Conservation (phyloP, 2,888 invertebrate species). For the Merodon equestris region DNA sequence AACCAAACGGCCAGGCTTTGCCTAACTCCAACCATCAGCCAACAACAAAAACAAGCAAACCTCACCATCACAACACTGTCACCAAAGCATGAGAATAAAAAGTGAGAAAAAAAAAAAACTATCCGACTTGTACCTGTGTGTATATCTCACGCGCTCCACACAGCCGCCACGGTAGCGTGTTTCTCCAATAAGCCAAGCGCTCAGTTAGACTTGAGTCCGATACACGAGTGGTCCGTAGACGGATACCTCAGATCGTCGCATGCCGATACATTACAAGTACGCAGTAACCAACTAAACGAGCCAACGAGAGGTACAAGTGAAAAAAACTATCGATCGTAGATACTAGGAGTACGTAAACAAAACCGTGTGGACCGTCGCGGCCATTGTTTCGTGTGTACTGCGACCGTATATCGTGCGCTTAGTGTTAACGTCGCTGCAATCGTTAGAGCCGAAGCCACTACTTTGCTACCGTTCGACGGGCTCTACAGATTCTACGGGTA, state of each 20-base stretch:
- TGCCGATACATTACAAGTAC: constrained; percentile 17
- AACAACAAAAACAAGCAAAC: constrained; percentile 14
- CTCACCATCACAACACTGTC: no score
- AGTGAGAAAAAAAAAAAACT: neutral
- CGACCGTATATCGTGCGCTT: constrained; percentile 42
- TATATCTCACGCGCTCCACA: constrained; percentile 3
- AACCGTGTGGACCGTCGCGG: constrained; percentile 42
- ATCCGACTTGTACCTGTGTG: neutral
- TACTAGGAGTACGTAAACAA: constrained; percentile 49
- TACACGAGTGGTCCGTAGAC: constrained; percentile 56
- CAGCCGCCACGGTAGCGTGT: constrained; percentile 22
- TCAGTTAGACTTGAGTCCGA: constrained; percentile 66
- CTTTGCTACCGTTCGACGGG: constrained; percentile 70
- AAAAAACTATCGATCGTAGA: constrained; percentile 14
- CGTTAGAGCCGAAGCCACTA: no score
- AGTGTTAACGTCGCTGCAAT: constrained; percentile 75
- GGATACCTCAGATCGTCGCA: constrained; percentile 22
- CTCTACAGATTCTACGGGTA: constrained; percentile 49
- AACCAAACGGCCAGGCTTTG: constrained; percentile 6
- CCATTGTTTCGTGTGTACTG: constrained; percentile 72
- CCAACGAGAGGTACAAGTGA: constrained; percentile 17
- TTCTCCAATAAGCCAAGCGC: constrained; percentile 46
- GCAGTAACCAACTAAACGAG: constrained; percentile 3
- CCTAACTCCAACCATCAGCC: neutral
- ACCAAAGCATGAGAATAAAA: no score